Base-by-base conservation (phyloP, 2,113 vertebrate genomes). In the Hypocryptadius cinnamomeus region DNA sequence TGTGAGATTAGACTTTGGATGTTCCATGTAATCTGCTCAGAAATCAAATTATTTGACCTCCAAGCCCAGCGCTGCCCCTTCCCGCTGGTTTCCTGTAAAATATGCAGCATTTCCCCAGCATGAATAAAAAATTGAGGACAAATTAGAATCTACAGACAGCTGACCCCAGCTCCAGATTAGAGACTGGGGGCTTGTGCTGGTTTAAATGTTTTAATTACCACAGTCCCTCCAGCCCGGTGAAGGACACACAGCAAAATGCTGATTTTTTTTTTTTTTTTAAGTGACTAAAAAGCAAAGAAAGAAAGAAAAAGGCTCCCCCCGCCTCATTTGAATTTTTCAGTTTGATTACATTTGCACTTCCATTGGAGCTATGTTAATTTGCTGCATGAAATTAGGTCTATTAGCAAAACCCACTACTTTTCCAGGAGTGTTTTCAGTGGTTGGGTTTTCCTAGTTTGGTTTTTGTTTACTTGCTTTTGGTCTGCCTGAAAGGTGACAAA, bases 1-100 rank as follows among this genome's bases (percentile, higher is more conserved):
- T 97, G 94, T 98, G 98, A 97, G 98, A 98, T 98, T 98, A 98
- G 98, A 98, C 98, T 97, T 98, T 98, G 98, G 98, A 98, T 97
- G 98, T 98, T 98, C 97, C 98, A 90, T 98, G 97, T 99, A 99
- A 99, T 99, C 98, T 98, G 98, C 98, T 98, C 96, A 81, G 97
- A 98, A 99, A 99, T 99, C 98, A 99, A 99, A 99, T 99, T 98
- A 98, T 99, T 98, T 99, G 98, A 98, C 99, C 98, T 98, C 98
- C 96, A 97, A 98, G 98, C 98, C 98, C 98, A 96, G 97, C 95
- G 81, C 96, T 98, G 98, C 98, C 98, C 98, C 97, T 98, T 99
- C 98, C 98, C 96, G 98, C 98, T 98, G 98, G 94, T 98, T 98
- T 97, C 98, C 98, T 99, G 98, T 98, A 99, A 98, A 98, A 99